These are phyloP conservation scores for Heliocidaris tuberculata DNA, from an alignment of 35 echinoderm and acorn worm genomes.

Conservation along the genomic window DNA sequence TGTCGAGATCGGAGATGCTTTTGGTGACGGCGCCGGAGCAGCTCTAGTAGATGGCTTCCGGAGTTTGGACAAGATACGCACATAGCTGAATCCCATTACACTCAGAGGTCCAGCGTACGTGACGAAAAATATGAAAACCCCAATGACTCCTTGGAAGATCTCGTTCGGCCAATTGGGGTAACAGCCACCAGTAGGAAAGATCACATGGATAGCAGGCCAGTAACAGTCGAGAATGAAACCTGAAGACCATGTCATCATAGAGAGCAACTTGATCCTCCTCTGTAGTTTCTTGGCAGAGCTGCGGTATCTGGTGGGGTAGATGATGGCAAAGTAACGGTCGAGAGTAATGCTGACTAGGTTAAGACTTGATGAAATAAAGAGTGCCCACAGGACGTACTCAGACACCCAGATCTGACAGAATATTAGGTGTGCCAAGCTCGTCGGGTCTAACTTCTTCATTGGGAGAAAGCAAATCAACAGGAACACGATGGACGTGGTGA, in stretches of 20 bases:
- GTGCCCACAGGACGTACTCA: constrained; percentile 85
- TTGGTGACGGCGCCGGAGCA: background rate
- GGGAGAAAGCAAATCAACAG: constrained; percentile 70
- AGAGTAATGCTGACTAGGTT: constrained; percentile 79
- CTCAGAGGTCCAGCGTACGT: constrained; percentile 74
- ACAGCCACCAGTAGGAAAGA: constrained; percentile 48
- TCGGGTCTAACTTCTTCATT: constrained; percentile 34
- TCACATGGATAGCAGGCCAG: constrained; percentile 74
- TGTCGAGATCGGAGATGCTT: background rate
- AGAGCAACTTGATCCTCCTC: constrained; percentile 52
- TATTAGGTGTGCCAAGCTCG: constrained; percentile 41
- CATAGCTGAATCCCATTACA: constrained; percentile 73
- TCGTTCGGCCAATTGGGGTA: constrained; percentile 55
- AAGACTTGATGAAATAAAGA: constrained; percentile 73
- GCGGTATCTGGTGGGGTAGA: constrained; percentile 65
- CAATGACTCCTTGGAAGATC: constrained; percentile 57
- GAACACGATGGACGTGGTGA: constrained; percentile 75
- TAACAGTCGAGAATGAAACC: constrained; percentile 81
- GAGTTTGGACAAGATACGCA: constrained; percentile 66
- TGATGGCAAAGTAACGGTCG: constrained; percentile 79
- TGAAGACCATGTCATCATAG: constrained; percentile 52
- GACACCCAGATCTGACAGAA: constrained; percentile 78
- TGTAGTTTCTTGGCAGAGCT: constrained; percentile 53
- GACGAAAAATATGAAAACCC: constrained; percentile 78
- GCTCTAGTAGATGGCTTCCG: constrained; percentile 19